Conservation (phyloP, 2,888 invertebrate genomes). For the Stenichneumon culpator region DNA sequence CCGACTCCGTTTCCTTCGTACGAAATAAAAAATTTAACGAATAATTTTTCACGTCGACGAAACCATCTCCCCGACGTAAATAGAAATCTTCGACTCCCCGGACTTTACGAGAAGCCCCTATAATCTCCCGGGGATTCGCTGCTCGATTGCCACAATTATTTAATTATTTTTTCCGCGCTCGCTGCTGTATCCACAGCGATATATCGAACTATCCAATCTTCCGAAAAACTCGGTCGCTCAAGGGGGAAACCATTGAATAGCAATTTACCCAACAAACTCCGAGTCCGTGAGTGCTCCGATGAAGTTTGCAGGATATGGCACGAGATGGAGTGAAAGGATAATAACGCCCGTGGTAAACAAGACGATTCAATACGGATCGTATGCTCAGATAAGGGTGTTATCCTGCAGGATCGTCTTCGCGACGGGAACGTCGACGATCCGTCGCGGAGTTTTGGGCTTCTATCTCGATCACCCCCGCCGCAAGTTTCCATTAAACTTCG, state of each 20-base stretch:
- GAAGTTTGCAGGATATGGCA: slow-evolving; percentile 24
- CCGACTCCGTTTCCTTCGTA: not conserved
- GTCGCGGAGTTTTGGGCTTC: not conserved
- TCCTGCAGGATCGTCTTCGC: not conserved
- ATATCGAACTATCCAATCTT: not conserved
- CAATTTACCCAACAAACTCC: not conserved
- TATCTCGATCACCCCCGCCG: slow-evolving; percentile 10
- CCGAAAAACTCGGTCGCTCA: not conserved
- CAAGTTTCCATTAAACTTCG: slow-evolving; percentile 28
- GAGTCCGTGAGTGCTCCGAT: slow-evolving; percentile 15
- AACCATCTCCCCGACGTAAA: not conserved
- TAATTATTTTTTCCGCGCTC: not conserved
- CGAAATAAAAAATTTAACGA: not conserved
- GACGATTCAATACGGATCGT: slow-evolving; percentile 53
- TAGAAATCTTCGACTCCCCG: not conserved
- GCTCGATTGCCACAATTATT: not conserved
- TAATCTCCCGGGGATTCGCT: not conserved
- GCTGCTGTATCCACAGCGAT: not conserved
- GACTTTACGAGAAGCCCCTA: not conserved
- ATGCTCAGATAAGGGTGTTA: slow-evolving; percentile 9
- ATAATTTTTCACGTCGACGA: not conserved
- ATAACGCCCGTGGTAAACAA: slow-evolving; percentile 59
- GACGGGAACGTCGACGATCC: slow-evolving; percentile 6
- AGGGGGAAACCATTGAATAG: slow-evolving; percentile 1
- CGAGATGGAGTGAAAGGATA: slow-evolving; percentile 17